A percentile compares a stretch with the other conserved stretches of the same genome.
These are phyloP conservation scores for Periparus ater DNA, from an alignment of 2,797 vertebrate genomes.

Conservation along the genomic window DNA sequence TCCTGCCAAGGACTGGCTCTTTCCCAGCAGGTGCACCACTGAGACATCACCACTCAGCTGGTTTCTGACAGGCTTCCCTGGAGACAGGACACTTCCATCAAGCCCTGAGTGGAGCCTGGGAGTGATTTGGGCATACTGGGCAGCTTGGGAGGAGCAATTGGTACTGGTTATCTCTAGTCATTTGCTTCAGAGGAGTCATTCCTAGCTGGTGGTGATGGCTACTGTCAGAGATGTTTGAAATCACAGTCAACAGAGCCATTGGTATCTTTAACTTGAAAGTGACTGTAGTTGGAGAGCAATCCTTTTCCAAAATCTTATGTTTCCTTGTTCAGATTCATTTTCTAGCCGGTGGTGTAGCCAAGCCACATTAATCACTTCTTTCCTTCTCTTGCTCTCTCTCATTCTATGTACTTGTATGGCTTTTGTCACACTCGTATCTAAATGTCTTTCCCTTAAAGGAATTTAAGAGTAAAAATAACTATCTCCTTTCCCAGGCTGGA, in stretches of 20 bases:
- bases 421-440: background rate
- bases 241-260: background rate
- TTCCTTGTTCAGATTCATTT: background rate
- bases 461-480: slow-evolving; percentile 52
- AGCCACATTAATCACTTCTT: background rate
- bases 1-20: background rate
- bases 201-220: background rate
- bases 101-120: background rate
- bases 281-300: background rate
- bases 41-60: background rate
- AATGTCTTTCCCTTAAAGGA: background rate
- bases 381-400: background rate
- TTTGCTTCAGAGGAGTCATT: background rate
- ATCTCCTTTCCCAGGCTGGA: slow-evolving; percentile 30
- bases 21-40: background rate
- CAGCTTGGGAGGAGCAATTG: background rate
- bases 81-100: background rate
- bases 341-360: background rate
- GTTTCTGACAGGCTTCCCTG: background rate
- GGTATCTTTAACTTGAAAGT: background rate
- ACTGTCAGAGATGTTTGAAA: background rate
- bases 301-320: background rate
- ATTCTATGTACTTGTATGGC: background rate
- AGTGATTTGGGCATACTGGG: background rate
- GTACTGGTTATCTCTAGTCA: background rate